Conservation (phyloP, 2,888 invertebrate genomes). For the Lochmaea crataegi region DNA sequence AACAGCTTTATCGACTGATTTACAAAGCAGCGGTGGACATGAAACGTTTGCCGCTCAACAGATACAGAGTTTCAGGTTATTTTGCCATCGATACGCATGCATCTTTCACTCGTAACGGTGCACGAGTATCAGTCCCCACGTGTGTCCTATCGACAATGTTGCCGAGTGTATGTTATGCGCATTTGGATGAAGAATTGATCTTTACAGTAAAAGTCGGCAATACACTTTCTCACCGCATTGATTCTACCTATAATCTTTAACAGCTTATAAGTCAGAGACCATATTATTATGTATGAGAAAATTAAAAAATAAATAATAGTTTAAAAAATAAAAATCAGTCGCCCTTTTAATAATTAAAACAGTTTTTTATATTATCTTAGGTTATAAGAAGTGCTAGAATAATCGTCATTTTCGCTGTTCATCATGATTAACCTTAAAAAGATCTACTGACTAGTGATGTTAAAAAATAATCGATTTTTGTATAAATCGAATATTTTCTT, state of each 20-base stretch:
- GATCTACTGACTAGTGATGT: no score
- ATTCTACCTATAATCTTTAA: background rate
- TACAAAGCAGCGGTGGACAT: conserved; percentile 15
- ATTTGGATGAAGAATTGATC: background rate
- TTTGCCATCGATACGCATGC: conserved; percentile 45
- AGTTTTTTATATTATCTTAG: no score
- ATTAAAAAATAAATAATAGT: no score
- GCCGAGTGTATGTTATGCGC: conserved; percentile 16
- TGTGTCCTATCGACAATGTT: conserved; percentile 7
- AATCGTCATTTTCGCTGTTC: no score
- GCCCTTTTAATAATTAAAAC: no score
- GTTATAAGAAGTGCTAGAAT: no score
- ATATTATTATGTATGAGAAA: no score
- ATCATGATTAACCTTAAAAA: no score
- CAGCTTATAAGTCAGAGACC: no score
- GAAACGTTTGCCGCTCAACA: conserved; percentile 30
- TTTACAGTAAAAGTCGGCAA: background rate
- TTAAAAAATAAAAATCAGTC: no score
- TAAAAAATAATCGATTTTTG: no score
- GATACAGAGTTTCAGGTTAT: conserved; percentile 21
- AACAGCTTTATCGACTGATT: conserved; percentile 38
- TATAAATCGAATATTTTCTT: no score
- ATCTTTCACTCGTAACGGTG: conserved; percentile 35
- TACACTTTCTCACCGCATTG: background rate
- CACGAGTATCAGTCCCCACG: conserved; percentile 18